Evolutionary conservation across 2,113 vertebrate genomes (phyloP), one percentile per base, ranked within the genome.

Genomic region (Ceratotherium simum): DNA sequence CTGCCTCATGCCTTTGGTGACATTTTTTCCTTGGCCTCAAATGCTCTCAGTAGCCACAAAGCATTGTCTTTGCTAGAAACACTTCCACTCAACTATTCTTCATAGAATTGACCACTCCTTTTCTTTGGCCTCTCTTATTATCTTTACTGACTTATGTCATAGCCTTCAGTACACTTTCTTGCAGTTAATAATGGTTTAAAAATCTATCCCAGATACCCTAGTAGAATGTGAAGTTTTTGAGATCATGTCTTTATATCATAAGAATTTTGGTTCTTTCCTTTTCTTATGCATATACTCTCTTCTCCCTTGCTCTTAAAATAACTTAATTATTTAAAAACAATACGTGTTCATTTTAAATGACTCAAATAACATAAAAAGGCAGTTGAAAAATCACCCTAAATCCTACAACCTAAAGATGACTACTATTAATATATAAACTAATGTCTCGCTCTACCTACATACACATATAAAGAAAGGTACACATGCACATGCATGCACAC

Each of bases 261-360:
- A 72, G 36, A 56, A 48, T 54, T 82, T 29, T 2, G 21, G 14
- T 60, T 79, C 6, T 23, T 56, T 25, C 3, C 5, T 78, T 91
- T 69, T 75, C 11, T 67, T 48, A 56, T 62, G 25, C 11, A 33
- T 72, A 16, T 88, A 42, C 5, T 83, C 17, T 83, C 20, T 70
- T 85, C 25, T 83, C 17, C 14, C 42, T 83, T 88, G 23, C 33
- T 96, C 12, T 83, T 70, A 51, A 29, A 91, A 79, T 56, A 36
- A 93, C 23, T 62, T 65, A 78, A 56, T 69, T 86, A 9, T 83
- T 86, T 90, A 54, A 62, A 81, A 86, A 36, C 23, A 48, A 51
- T 33, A 10, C 0, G 21, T 20, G 9, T 46, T 72, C 21, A 33
- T 69, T 90, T n/a, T 79, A 73, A 83, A 39, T n/a, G 56, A 42